Evolutionary conservation across 35 echinoderm and acorn worm species (phyloP).

Genomic region (Ophioderma brevispina): DNA sequence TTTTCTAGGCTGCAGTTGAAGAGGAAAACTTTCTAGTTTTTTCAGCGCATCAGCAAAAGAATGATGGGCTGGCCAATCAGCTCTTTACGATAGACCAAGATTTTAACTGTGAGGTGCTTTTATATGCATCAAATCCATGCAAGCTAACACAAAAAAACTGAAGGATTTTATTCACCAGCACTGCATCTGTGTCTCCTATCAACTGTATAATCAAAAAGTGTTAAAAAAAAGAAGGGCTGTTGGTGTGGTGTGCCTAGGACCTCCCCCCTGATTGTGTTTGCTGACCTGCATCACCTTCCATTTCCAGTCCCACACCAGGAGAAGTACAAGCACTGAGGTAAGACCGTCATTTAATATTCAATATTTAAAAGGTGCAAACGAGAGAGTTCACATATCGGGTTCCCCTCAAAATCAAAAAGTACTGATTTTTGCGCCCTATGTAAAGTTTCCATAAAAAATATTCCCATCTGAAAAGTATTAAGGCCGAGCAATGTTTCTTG

Average conservation of each 20-base stretch:
- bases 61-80: conserved; percentile 28
- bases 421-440: no score
- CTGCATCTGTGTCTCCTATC: conserved; percentile 19
- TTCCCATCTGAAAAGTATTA: no score
- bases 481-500: no score
- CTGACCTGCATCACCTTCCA: conserved; percentile 12
- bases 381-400: no score
- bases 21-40: conserved; percentile 19
- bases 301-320: conserved; percentile 12
- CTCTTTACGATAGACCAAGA: no score
- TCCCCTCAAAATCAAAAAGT: no score
- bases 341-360: background rate
- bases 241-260: background rate
- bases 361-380: no score
- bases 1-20: conserved; percentile 40
- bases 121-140: no score
- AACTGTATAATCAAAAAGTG: conserved; percentile 49
- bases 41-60: conserved; percentile 33
- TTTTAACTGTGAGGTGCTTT: no score
- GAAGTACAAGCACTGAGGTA: conserved; percentile 29
- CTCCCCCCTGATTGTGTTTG: conserved; percentile 25
- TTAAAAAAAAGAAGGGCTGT: conserved; percentile 15
- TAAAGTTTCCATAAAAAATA: no score
- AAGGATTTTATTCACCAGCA: background rate
- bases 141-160: no score